These are phyloP conservation scores for Stylophora pistillata DNA, from an alignment of 64 coral and sea anemone genomes.

Conservation along the genomic window DNA sequence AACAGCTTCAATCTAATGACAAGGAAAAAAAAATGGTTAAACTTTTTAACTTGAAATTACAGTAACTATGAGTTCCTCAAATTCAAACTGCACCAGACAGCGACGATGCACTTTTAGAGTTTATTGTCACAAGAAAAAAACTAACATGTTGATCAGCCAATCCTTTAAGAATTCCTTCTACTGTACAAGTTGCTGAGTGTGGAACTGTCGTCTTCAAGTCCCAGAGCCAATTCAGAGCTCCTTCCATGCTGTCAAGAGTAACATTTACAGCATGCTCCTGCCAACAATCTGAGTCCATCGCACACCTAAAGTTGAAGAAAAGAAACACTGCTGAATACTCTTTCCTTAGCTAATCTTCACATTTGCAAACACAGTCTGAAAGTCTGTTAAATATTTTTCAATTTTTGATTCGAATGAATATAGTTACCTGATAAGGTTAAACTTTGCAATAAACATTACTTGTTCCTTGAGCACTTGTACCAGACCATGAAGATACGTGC, in stretches of 20 bases:
- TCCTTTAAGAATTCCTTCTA: slow-evolving; percentile 78
- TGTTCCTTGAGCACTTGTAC: slow-evolving; percentile 85
- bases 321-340: too few species aligned
- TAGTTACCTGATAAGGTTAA: slow-evolving; percentile 80
- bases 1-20: slow-evolving; percentile 77
- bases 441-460: slow-evolving; percentile 91
- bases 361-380: background rate
- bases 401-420: background rate
- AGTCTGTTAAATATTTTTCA: background rate
- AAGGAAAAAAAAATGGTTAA: background rate
- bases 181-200: slow-evolving; percentile 73
- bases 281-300: slow-evolving; percentile 70
- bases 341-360: background rate
- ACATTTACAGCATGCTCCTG: slow-evolving; percentile 88
- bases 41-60: too few species aligned
- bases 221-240: slow-evolving; percentile 80
- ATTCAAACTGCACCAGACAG: too few species aligned
- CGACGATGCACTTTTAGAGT: too few species aligned
- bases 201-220: slow-evolving; percentile 52
- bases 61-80: too few species aligned
- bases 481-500: slow-evolving; percentile 70
- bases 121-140: background rate
- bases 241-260: slow-evolving; percentile 92
- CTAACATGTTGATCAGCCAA: slow-evolving; percentile 85
- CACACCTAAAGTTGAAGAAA: slow-evolving; percentile 50